phyloP scores from a whole-genome alignment of 2,113 vertebrate species.

The Dendrocopos noguchii region DNA sequence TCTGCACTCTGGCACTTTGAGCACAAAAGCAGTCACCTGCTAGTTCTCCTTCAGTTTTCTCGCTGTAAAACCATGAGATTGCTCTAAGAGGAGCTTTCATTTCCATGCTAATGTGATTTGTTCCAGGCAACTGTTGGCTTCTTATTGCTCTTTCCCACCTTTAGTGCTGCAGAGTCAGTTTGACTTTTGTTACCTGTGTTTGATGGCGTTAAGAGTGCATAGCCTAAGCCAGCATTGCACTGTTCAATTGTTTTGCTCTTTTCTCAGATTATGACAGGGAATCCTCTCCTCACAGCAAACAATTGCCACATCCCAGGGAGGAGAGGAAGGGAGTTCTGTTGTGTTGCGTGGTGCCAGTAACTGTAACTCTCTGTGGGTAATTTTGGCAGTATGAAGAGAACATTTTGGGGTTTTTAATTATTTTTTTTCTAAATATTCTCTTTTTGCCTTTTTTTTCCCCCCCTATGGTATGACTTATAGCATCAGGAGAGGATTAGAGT shows the following conservation, averaged over 20 bases:
- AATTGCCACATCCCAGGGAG: background rate
- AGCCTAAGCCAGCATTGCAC: background rate
- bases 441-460: background rate
- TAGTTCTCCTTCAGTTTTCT: background rate
- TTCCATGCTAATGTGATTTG: background rate
- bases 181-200: slow-evolving; percentile 11
- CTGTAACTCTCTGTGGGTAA: background rate
- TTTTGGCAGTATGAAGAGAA: background rate
- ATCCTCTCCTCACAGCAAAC: background rate
- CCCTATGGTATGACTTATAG: background rate
- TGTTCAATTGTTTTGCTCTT: background rate
- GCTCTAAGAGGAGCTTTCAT: background rate
- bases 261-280: background rate
- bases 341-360: accelerated
- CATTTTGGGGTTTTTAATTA: background rate
- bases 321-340: background rate
- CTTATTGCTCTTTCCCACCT: background rate
- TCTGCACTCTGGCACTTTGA: background rate
- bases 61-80: background rate
- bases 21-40: background rate
- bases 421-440: background rate
- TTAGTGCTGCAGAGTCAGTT: background rate
- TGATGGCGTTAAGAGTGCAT: background rate
- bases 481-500: background rate
- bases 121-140: background rate